Conservation (phyloP, 2,113 vertebrate species). For the Grammomys surdaster region DNA sequence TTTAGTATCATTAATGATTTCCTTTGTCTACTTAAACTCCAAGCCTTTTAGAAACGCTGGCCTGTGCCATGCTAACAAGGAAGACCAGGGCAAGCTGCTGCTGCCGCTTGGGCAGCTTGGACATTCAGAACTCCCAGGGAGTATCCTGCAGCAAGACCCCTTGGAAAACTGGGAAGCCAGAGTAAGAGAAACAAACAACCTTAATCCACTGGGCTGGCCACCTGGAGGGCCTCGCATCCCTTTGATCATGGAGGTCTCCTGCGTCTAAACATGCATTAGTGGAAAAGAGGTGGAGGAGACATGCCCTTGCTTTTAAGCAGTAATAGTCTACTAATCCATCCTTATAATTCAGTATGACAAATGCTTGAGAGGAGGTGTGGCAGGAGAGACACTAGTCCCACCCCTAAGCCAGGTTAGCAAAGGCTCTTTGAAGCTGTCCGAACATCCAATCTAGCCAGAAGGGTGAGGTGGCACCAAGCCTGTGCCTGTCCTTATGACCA, state of each 20-base stretch:
- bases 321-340: neutral
- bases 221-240: neutral
- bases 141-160: neutral
- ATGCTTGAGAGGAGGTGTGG: neutral
- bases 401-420: neutral
- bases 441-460: neutral
- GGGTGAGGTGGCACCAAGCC: neutral
- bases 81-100: neutral
- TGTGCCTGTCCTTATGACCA: neutral
- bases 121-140: neutral
- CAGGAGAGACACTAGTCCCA: neutral
- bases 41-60: neutral
- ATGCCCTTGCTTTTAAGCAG: neutral
- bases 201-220: neutral
- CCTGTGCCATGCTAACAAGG: neutral
- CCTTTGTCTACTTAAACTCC: conserved; percentile 20
- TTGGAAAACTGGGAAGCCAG: neutral
- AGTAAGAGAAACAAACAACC: neutral
- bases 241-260: neutral
- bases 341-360: neutral
- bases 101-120: neutral
- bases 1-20: conserved; percentile 22
- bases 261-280: neutral
- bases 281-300: conserved; percentile 13
- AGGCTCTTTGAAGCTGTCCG: conserved; percentile 9